phyloP scores from a whole-genome alignment of 2,113 vertebrate genomes.

The Clupea harengus region DNA sequence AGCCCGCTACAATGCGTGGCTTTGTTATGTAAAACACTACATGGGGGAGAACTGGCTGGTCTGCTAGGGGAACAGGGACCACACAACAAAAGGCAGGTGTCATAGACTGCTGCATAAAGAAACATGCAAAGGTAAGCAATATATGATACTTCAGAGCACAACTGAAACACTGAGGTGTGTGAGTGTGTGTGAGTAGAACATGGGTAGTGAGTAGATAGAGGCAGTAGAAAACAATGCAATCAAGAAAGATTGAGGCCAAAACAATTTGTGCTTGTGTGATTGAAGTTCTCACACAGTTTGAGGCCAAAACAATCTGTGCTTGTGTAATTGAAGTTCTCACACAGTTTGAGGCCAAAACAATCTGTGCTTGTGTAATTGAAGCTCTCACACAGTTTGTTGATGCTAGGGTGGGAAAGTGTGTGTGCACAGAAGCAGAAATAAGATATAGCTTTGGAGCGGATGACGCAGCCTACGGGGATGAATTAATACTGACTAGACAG shows the following conservation, averaged over 20 bases:
- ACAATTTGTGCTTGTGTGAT: background rate
- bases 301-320: background rate
- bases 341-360: background rate
- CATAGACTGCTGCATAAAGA: background rate
- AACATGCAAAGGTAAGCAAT: background rate
- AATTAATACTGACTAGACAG: constrained; percentile 1
- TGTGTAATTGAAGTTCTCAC: background rate
- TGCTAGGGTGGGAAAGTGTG: background rate
- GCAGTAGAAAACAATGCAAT: background rate
- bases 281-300: too few species aligned
- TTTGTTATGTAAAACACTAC: too few species aligned
- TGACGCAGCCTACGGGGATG: background rate
- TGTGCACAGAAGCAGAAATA: background rate
- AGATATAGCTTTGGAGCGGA: background rate
- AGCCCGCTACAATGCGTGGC: too few species aligned
- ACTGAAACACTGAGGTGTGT: background rate
- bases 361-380: background rate
- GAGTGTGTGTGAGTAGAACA: background rate
- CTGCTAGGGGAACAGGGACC: background rate
- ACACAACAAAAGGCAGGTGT: background rate
- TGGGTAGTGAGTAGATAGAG: background rate
- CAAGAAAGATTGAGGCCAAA: background rate
- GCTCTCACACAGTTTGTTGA: background rate
- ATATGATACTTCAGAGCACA: background rate
- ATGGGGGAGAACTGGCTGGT: background rate